phyloP scores from a whole-genome alignment of 2,888 invertebrate species.

The Bellardia bayeri region DNA sequence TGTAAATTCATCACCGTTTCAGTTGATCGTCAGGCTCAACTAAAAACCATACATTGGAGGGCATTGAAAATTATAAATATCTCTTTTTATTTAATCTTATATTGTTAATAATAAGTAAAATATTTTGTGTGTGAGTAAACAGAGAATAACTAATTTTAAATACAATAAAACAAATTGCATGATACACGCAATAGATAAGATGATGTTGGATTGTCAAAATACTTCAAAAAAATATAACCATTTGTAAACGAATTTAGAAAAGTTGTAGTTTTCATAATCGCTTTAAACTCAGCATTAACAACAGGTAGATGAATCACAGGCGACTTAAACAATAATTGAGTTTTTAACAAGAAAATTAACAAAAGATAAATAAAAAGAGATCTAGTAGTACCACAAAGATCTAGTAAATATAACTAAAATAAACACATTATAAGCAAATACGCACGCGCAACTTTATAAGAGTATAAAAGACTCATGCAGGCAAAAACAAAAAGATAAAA shows the following conservation, averaged over 20 bases:
- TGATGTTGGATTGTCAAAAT: slow-evolving; percentile 48
- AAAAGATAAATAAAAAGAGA: slow-evolving; percentile 7
- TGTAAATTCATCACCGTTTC: too few relatives aligned
- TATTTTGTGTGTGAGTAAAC: too few relatives aligned
- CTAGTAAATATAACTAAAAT: slow-evolving; percentile 61
- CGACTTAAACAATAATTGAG: neutral
- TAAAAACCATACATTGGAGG: too few relatives aligned
- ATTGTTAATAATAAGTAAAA: too few relatives aligned
- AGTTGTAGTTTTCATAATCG: neutral
- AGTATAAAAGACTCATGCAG: slow-evolving; percentile 49
- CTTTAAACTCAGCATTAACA: slow-evolving; percentile 58
- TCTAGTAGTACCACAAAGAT: slow-evolving; percentile 57
- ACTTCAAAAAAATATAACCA: slow-evolving; percentile 61
- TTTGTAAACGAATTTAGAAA: neutral
- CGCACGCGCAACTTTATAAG: slow-evolving; percentile 63
- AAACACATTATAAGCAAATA: slow-evolving; percentile 74
- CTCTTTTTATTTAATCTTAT: too few relatives aligned
- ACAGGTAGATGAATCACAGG: slow-evolving; percentile 46
- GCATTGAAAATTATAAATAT: too few relatives aligned
- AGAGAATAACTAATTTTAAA: neutral
- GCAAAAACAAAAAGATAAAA: slow-evolving; percentile 16
- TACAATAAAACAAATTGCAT: slow-evolving; percentile 35
- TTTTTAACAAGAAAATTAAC: slow-evolving; percentile 12
- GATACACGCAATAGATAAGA: slow-evolving; percentile 35
- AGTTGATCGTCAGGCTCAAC: too few relatives aligned